These are phyloP conservation scores for Scarus forsteni DNA, from an alignment of 2,797 vertebrate genomes.

Conservation along the genomic window DNA sequence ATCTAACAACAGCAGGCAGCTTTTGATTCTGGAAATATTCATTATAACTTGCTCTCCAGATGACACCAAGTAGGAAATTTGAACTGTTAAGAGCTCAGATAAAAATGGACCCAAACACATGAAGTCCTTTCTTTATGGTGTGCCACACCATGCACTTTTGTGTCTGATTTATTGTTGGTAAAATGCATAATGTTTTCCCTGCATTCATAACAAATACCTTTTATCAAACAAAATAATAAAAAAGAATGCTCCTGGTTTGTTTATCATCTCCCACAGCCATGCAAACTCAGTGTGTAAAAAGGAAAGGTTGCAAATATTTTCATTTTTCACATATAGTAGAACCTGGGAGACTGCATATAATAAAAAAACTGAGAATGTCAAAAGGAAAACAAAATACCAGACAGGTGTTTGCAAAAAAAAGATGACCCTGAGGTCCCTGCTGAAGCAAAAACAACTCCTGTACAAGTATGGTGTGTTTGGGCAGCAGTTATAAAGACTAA, in stretches of 20 bases:
- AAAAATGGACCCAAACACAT: background rate
- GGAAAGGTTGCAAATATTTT: background rate
- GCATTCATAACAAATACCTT: background rate
- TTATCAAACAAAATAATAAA: background rate
- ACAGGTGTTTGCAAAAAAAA: background rate
- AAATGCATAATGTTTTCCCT: too few relatives aligned
- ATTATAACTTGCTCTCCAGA: background rate
- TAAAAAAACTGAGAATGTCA: background rate
- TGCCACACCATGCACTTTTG: background rate
- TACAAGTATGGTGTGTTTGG: background rate
- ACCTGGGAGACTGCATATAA: background rate
- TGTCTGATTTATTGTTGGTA: too few relatives aligned
- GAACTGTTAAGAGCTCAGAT: background rate
- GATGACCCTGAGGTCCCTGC: background rate
- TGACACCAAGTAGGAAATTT: background rate
- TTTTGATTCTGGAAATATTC: background rate
- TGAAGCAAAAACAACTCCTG: background rate
- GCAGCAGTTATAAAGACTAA: background rate
- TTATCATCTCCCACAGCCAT: background rate
- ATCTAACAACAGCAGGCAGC: background rate
- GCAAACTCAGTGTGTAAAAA: background rate
- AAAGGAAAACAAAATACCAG: constrained; percentile 7
- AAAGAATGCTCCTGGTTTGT: background rate
- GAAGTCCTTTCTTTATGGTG: background rate
- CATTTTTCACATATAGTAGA: background rate